A percentile compares a stretch with the other conserved stretches of the same genome.
Conservation (phyloP, 2,797 vertebrate species). For the Mormyrops attenuatus region DNA sequence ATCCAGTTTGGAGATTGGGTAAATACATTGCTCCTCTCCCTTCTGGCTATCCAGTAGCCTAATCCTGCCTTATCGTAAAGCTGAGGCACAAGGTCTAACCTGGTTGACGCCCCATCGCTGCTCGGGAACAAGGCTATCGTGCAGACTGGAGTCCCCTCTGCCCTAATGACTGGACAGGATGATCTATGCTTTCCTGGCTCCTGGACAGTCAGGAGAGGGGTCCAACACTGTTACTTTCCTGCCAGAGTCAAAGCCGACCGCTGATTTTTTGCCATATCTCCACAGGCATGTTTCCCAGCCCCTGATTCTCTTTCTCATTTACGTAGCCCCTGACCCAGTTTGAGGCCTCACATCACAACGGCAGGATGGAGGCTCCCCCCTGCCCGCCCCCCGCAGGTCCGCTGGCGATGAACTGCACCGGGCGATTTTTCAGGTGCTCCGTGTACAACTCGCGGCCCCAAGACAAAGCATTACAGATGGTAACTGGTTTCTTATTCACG, state of each 20-base stretch:
- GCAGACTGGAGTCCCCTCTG: not conserved
- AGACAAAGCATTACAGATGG: constrained; percentile 1
- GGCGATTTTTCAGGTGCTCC: not conserved
- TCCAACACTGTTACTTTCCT: constrained; percentile 21
- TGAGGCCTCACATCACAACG: not conserved
- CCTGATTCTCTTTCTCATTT: not conserved
- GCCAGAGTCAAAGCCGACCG: constrained; percentile 30
- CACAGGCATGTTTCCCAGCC: not conserved
- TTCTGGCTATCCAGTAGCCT: not conserved
- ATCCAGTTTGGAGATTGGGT: not conserved
- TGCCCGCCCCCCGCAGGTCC: not conserved
- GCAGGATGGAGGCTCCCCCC: not conserved
- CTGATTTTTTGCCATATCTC: constrained; percentile 14
- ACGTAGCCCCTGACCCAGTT: not conserved
- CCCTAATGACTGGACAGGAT: constrained; percentile 25
- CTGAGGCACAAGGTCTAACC: not conserved
- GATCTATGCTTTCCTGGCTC: constrained; percentile 25
- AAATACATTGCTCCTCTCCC: not conserved
- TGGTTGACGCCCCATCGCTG: not conserved
- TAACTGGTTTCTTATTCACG: not conserved
- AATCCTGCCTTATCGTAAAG: not conserved
- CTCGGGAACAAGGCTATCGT: constrained; percentile 13
- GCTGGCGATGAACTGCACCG: not conserved
- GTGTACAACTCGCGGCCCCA: not conserved
- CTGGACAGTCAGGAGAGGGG: constrained; percentile 25